Base-by-base conservation (phyloP, 2,797 vertebrate genomes). In the Glossophaga mutica region DNA sequence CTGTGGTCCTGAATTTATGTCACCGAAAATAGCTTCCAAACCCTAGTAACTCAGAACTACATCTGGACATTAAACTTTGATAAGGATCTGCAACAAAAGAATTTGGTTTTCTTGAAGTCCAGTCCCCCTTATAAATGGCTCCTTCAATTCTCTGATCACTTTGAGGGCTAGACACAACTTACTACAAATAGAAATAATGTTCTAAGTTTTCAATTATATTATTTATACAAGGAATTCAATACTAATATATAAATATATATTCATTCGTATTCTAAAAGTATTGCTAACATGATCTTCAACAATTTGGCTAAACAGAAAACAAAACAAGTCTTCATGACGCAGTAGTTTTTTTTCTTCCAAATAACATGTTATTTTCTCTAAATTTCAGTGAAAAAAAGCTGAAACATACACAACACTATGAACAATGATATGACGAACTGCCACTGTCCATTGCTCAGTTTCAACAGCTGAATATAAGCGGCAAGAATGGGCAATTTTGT, bases 211-310 rank as follows among this genome's bases (percentile, higher is more conserved):
- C 37, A 68, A 62, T 34, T 78, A 52, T 22, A 73, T 73, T 77
- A 57, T 83, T 96, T 85, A 96, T 74, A 85, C 18, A 85, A 89
- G 44, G 57, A 90, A 57, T 74, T 76, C 34, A 73, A 88, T 22
- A 70, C 55, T 78, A 90, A 85, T 29, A 73, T 32, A 77, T 68
- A 74, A 86, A 73, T 18, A 89, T 55, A 57, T 10, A 74, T 12
- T 70, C 21, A 76, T 57, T 34, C 26, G 89, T 24, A 79, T 22
- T 78, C 55, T 71, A 24, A 92, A 91, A 71, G 32, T 52, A 67
- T 3, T 73, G 59, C 59, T 83, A 50, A 78, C 5, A 34, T 32
- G 26, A 90, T 7, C 59, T 94, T 74, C 48, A 65, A 42, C 9
- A 85, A 82, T 82, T 70, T 77, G 26, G 42, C 59, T 74, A 62